phyloP scores from a whole-genome alignment of 2,797 vertebrate species.

The Huso huso region DNA sequence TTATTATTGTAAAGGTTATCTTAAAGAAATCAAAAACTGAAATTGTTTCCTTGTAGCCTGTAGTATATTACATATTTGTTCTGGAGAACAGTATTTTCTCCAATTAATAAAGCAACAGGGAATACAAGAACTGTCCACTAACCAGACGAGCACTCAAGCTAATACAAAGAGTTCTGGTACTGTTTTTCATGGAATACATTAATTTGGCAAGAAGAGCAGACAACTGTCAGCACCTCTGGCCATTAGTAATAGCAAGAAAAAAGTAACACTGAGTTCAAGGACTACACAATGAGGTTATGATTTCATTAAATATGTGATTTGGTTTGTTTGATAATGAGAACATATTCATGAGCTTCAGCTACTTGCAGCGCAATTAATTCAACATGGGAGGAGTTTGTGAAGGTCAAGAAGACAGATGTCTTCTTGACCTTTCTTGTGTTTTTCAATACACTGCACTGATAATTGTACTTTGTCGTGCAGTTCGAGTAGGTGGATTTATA shows the following conservation, averaged over 20 bases:
- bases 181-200: not conserved
- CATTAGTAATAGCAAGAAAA: conserved; percentile 8
- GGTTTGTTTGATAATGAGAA: not conserved
- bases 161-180: not conserved
- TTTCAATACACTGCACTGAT: too few species aligned
- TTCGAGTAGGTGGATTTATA: not conserved
- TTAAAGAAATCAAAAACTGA: too few species aligned
- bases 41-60: too few species aligned
- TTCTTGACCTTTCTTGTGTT: too few species aligned
- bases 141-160: not conserved
- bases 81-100: not conserved
- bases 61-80: too few species aligned
- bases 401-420: not conserved
- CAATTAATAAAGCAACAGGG: conserved; percentile 11
- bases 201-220: not conserved
- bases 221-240: not conserved
- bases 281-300: not conserved
- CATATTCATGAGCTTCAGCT: not conserved
- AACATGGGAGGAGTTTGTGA: not conserved
- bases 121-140: conserved; percentile 10
- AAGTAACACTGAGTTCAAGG: not conserved
- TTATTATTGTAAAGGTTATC: too few species aligned
- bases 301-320: not conserved
- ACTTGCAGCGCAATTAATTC: not conserved
- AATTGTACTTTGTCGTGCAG: too few species aligned